Conservation (phyloP, 2,113 vertebrate genomes). For the Percopsis transmontana region DNA sequence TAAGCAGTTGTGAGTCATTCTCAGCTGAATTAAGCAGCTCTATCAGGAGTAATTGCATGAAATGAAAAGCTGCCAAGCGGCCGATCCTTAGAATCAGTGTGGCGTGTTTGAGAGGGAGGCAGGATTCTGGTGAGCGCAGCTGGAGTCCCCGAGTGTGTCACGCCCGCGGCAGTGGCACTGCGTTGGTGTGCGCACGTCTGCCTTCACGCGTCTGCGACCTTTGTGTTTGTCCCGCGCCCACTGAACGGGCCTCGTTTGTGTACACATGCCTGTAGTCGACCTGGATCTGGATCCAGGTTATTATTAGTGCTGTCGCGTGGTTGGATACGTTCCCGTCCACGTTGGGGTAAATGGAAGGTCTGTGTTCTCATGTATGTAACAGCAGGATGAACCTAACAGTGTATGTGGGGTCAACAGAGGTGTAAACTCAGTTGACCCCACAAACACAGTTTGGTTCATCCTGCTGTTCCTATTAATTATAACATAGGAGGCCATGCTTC, state of each 20-base stretch:
- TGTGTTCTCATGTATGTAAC: too few species aligned
- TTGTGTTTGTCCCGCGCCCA: constrained; percentile 15
- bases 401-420: neutral
- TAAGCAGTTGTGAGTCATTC: constrained; percentile 43
- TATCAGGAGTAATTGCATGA: constrained; percentile 64
- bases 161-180: constrained; percentile 32
- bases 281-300: too few species aligned
- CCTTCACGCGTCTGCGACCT: constrained; percentile 14
- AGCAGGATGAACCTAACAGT: too few species aligned
- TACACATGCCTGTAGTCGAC: neutral
- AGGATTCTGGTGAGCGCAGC: constrained; percentile 58
- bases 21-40: constrained; percentile 46
- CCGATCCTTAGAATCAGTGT: constrained; percentile 67
- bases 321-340: too few species aligned
- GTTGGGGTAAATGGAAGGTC: too few species aligned
- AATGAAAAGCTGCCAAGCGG: constrained; percentile 65
- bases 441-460: constrained; percentile 6
- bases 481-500: constrained; percentile 33
- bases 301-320: too few species aligned
- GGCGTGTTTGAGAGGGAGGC: constrained; percentile 62
- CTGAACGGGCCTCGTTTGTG: neutral
- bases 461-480: constrained; percentile 50
- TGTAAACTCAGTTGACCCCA: too few species aligned
- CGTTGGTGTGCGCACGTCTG: neutral
- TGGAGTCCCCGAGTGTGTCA: constrained; percentile 48